phyloP scores from a whole-genome alignment of 1,140 invertebrate species.

The Bombus confusus region DNA sequence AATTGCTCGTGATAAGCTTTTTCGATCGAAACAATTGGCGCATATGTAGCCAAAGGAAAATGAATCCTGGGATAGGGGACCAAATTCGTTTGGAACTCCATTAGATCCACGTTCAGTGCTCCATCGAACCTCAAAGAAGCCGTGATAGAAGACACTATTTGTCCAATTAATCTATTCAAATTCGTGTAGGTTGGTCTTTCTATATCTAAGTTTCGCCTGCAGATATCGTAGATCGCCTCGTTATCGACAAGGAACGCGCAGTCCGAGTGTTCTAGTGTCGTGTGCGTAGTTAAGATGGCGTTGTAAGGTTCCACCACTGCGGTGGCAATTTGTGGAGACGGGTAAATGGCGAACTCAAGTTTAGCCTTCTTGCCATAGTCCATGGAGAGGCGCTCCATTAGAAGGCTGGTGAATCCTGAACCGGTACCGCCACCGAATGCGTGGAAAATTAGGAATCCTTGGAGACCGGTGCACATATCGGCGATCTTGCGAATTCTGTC shows the following conservation, averaged over 20 bases:
- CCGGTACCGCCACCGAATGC: constrained; percentile 86
- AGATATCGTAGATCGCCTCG: constrained; percentile 91
- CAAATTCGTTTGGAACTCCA: constrained; percentile 86
- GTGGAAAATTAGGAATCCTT: constrained; percentile 87
- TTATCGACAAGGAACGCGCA: constrained; percentile 94
- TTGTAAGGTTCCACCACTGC: constrained; percentile 96
- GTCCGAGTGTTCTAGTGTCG: constrained; percentile 89
- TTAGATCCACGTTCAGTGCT: constrained; percentile 87
- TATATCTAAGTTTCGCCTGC: constrained; percentile 84
- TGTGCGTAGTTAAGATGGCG: constrained; percentile 90
- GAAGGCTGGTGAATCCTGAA: constrained; percentile 90
- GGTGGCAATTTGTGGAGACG: constrained; percentile 87
- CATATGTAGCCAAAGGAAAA: constrained; percentile 87
- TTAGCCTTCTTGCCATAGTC: constrained; percentile 87
- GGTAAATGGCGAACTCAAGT: constrained; percentile 87
- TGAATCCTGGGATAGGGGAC: constrained; percentile 83
- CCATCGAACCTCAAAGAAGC: constrained; percentile 88
- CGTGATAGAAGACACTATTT: constrained; percentile 86
- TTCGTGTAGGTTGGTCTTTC: constrained; percentile 86
- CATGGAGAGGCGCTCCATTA: constrained; percentile 90
- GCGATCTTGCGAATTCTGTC: constrained; percentile 79
- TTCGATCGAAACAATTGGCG: constrained; percentile 88
- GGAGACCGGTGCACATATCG: constrained; percentile 85
- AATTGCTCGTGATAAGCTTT: constrained; percentile 89
- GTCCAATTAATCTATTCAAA: constrained; percentile 85